Conservation (phyloP, 2,888 invertebrate species). For the Mythimna pallens region DNA sequence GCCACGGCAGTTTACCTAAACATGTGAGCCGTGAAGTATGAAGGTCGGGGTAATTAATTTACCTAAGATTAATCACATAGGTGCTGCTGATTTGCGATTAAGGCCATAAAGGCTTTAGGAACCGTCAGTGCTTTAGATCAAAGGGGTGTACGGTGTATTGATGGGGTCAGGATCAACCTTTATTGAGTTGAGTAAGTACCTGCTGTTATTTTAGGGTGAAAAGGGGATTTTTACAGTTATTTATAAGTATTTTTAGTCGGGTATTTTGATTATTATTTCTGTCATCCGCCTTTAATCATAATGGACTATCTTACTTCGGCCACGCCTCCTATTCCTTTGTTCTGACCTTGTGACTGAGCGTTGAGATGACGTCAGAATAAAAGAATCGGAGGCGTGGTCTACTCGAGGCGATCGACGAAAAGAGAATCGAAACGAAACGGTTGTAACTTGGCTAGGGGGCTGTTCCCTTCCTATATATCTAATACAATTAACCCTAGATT, state of each 20-base stretch:
- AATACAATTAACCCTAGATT: neutral
- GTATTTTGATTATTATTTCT: neutral
- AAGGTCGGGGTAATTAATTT: constrained; percentile 86
- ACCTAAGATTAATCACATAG: constrained; percentile 81
- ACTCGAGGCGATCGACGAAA: no score
- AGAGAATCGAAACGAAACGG: no score
- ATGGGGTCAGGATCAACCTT: constrained; percentile 45
- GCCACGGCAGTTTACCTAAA: constrained; percentile 78
- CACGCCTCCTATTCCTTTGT: no score
- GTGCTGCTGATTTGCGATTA: constrained; percentile 72
- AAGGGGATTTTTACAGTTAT: neutral
- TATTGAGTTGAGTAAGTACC: constrained; percentile 11
- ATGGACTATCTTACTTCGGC: no score
- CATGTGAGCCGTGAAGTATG: constrained; percentile 82
- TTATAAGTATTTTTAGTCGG: neutral
- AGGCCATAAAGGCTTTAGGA: constrained; percentile 59
- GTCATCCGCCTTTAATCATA: no score
- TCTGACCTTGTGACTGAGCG: no score
- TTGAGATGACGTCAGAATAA: no score
- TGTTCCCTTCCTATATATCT: constrained; percentile 9
- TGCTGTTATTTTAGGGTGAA: neutral
- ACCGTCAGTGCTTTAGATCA: constrained; percentile 58
- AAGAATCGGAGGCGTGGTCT: no score
- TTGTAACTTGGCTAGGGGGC: no score
- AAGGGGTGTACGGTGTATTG: constrained; percentile 50